phyloP scores from a whole-genome alignment of 2,113 vertebrate genomes.

The Phylloscopus trochilus region DNA sequence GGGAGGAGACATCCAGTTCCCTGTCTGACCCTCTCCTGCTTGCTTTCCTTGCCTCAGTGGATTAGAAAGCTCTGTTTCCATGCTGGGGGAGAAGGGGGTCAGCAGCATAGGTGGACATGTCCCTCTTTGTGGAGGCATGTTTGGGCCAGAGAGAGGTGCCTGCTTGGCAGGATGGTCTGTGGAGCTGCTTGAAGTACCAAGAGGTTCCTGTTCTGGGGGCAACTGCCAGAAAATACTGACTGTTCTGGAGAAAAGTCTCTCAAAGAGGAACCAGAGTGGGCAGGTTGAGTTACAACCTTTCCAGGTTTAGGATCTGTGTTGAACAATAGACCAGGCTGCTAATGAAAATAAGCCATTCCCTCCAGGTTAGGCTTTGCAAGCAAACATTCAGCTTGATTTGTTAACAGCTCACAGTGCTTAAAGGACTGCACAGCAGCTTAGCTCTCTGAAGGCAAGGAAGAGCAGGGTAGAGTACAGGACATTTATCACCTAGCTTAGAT shows the following conservation, averaged over 20 bases:
- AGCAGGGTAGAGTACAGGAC: background rate
- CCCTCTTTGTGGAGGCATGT: background rate
- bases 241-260: background rate
- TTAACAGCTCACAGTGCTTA: background rate
- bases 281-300: background rate
- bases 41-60: background rate
- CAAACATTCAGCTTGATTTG: background rate
- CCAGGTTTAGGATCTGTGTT: background rate
- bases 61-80: background rate
- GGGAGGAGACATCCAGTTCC: background rate
- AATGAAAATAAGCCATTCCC: background rate
- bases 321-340: background rate
- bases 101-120: background rate
- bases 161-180: background rate
- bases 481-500: background rate
- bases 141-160: background rate
- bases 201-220: background rate
- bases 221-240: background rate
- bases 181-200: background rate
- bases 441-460: background rate
- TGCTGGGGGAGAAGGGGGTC: background rate
- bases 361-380: background rate
- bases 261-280: background rate
- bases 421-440: background rate
- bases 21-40: background rate